Evolutionary conservation across 2,888 invertebrate genomes (phyloP).

Genomic region (Plagodis dolabraria): DNA sequence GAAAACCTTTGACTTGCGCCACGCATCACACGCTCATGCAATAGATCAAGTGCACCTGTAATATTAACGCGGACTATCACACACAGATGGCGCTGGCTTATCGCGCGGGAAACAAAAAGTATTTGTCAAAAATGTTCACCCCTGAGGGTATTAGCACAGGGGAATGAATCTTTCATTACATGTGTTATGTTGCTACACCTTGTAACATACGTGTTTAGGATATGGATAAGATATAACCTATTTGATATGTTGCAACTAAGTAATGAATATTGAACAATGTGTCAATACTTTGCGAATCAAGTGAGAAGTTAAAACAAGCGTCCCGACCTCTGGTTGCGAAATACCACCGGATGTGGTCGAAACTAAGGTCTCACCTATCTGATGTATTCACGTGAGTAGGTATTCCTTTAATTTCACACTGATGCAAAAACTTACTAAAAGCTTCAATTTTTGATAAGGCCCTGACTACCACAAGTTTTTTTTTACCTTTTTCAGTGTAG

Average conservation of each 20-base stretch:
- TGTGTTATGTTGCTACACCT: constrained; percentile 3
- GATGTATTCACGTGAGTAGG: too few relatives aligned
- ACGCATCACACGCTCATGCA: constrained; percentile 50
- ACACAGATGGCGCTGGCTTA: constrained; percentile 59
- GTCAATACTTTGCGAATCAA: not conserved
- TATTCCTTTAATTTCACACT: too few relatives aligned
- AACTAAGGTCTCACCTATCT: too few relatives aligned
- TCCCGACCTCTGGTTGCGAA: too few relatives aligned
- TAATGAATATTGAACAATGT: not conserved
- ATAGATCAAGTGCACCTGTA: constrained; percentile 72
- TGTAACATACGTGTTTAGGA: not conserved
- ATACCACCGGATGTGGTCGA: too few relatives aligned
- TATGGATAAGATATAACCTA: not conserved
- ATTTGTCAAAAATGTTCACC: constrained; percentile 50
- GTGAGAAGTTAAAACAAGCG: too few relatives aligned
- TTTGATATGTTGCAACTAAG: not conserved
- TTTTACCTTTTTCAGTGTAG: too few relatives aligned
- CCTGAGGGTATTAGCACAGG: constrained; percentile 12
- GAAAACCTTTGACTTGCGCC: constrained; percentile 35
- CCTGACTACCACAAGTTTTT: too few relatives aligned
- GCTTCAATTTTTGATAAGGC: too few relatives aligned
- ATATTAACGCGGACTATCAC: constrained; percentile 73
- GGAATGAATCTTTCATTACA: constrained; percentile 34
- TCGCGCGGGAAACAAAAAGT: constrained; percentile 54
- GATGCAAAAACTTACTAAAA: too few relatives aligned